phyloP scores from a whole-genome alignment of 2,113 vertebrate genomes.

The Thryonomys swinderianus region DNA sequence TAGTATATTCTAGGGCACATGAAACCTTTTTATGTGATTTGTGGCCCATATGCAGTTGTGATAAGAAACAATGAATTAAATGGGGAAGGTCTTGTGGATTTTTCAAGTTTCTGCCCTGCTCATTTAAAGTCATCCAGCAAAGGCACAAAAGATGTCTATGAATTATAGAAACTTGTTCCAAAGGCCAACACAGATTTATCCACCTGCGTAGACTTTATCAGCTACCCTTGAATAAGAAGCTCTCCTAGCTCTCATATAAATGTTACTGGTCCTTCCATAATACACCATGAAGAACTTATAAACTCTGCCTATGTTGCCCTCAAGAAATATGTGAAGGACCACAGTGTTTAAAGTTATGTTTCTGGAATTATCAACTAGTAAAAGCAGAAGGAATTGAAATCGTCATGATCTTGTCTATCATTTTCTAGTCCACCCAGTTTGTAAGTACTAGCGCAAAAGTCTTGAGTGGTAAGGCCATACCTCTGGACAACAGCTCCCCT shows the following conservation, averaged over 20 bases:
- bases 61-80: background rate
- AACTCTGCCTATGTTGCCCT: background rate
- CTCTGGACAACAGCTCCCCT: background rate
- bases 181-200: background rate
- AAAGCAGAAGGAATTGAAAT: background rate
- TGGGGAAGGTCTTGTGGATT: background rate
- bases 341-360: background rate
- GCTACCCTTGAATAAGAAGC: background rate
- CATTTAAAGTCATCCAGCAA: background rate
- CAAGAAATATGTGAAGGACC: background rate
- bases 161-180: background rate
- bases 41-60: background rate
- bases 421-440: conserved; percentile 7
- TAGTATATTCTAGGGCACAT: background rate
- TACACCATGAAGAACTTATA: background rate
- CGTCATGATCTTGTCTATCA: background rate
- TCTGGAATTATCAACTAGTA: background rate
- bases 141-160: background rate
- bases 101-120: background rate
- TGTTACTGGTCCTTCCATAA: background rate
- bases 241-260: background rate
- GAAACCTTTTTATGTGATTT: background rate
- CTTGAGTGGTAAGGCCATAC: background rate
- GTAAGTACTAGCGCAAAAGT: background rate
- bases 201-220: background rate